phyloP scores from a whole-genome alignment of 2,888 invertebrate species.

The Harmothoe impar region DNA sequence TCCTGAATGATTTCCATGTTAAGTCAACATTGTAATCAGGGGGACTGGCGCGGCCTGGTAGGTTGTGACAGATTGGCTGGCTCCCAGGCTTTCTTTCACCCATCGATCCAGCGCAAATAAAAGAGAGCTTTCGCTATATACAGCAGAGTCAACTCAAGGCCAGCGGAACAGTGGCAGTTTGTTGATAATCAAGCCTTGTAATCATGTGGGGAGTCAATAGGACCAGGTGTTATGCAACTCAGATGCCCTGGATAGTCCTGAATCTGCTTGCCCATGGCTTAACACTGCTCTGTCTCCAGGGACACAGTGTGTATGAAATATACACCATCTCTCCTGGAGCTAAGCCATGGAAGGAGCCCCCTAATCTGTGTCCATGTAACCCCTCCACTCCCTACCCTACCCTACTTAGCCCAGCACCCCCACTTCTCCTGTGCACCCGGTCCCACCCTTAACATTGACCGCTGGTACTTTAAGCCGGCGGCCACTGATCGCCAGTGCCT shows the following conservation, averaged over 20 bases:
- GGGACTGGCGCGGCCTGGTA: background rate
- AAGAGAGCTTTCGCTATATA: background rate
- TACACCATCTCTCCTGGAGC: background rate
- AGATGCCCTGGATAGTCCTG: too few species aligned
- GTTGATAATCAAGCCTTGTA: slow-evolving; percentile 15
- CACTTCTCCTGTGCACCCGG: too few species aligned
- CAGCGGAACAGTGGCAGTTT: slow-evolving; percentile 2
- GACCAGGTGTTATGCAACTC: slow-evolving; percentile 29
- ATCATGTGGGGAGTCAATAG: background rate
- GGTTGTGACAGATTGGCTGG: slow-evolving; percentile 4
- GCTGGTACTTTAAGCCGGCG: too few species aligned
- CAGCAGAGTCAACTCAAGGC: background rate
- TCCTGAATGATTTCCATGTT: background rate
- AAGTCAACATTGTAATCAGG: background rate
- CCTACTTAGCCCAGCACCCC: too few species aligned
- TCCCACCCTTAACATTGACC: too few species aligned
- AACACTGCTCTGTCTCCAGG: too few species aligned
- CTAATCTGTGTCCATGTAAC: background rate
- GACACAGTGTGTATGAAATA: background rate
- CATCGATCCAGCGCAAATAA: background rate
- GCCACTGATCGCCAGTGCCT: slow-evolving; percentile 22
- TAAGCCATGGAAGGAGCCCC: background rate
- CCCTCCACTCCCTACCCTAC: background rate
- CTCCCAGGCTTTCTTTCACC: slow-evolving; percentile 5
- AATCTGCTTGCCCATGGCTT: too few species aligned